Evolutionary conservation across 2,113 vertebrate genomes (phyloP).

Genomic region (Macaca mulatta): DNA sequence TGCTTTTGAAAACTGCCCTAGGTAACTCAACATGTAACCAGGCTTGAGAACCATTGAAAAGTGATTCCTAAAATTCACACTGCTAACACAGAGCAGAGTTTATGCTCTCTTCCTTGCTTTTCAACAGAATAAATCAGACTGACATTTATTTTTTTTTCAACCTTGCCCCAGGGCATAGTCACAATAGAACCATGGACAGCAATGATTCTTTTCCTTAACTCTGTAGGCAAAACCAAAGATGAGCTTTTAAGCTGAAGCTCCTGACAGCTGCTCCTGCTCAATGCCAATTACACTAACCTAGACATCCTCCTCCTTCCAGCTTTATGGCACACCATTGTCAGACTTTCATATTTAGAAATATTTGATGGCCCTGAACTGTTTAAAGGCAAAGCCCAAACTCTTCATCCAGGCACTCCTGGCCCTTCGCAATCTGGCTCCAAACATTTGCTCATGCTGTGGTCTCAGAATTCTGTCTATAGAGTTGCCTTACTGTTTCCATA

Average conservation of each 20-base stretch:
- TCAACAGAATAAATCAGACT: slow-evolving; percentile 55
- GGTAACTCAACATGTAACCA: not conserved
- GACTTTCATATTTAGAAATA: not conserved
- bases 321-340: not conserved
- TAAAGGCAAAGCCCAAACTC: not conserved
- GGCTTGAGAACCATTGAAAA: slow-evolving; percentile 4
- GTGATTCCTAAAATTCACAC: slow-evolving; percentile 33
- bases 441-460: not conserved
- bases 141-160: slow-evolving; percentile 49
- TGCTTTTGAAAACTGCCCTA: not conserved
- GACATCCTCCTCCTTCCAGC: not conserved
- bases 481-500: not conserved
- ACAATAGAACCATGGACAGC: slow-evolving; percentile 67
- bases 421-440: not conserved
- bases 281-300: slow-evolving; percentile 34
- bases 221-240: slow-evolving; percentile 32
- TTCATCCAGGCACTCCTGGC: not conserved
- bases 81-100: not conserved
- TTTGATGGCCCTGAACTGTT: not conserved
- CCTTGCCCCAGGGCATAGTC: slow-evolving; percentile 70
- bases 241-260: slow-evolving; percentile 56
- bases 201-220: slow-evolving; percentile 67
- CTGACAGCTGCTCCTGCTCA: slow-evolving; percentile 70
- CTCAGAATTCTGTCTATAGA: not conserved
- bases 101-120: slow-evolving; percentile 30